Base-by-base conservation (phyloP, 2,113 vertebrate species). In the Sorex araneus region DNA sequence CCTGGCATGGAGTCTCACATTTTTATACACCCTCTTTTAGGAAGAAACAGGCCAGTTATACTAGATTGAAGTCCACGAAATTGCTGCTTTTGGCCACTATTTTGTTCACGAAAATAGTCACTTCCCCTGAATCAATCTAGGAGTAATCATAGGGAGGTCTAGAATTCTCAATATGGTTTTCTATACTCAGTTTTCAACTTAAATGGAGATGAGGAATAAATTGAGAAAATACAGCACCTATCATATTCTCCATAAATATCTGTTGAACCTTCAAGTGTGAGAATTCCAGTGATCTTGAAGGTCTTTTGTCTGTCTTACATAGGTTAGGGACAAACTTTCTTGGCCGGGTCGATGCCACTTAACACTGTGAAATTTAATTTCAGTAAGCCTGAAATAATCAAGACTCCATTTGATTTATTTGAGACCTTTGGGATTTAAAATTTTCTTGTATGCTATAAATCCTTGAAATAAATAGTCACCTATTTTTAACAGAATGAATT, bases 341-440 rank as follows among this genome's bases (percentile, higher is more conserved):
- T 25, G 28, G 11, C n/a, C 3, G 54, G 30, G 32, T 85, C 43
- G 73, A 77, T 54, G 32, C 3, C 75, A 32, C 67, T 93, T 34
- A 73, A 67, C 13, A 69, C 28, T 82, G 81, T 28, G 21, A 86
- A 80, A 40, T 23, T 80, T 69, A 70, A 84, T 87, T 70, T 90
- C 27, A 40, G 66, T 6, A 36, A 75, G 25, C 18, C 28, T 30
- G 70, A n/a, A 84, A 94, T 47, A 76, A 94, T 81, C 0, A 28
- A 73, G 84, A 79, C 30, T 64, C 36, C 67, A 89, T 34, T 93
- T 75, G 63, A 78, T 95, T 94, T 94, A 34, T n/a, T 34, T 78
- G 50, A 91, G 18, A 6, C 28, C 16, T 85, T 77, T n/a, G 6
- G 10, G 43, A 43, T 27, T 25, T 30, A 75, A 71, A 57, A 71